These are phyloP conservation scores for Andrena praecox DNA, from an alignment of 2,888 invertebrate species.

Conservation along the genomic window DNA sequence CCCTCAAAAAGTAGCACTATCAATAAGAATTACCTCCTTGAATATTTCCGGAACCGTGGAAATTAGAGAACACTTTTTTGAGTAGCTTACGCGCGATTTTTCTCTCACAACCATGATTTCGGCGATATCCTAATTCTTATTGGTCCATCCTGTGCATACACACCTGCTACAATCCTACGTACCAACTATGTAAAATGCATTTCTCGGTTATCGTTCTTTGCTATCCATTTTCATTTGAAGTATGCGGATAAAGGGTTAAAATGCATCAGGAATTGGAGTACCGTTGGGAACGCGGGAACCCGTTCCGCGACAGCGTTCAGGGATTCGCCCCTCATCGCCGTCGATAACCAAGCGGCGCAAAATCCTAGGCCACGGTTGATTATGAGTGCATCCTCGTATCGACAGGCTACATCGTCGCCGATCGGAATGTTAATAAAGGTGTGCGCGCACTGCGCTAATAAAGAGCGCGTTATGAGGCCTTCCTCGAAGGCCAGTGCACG, in stretches of 20 bases:
- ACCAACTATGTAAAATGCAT: too few relatives aligned
- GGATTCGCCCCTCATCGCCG: constrained; percentile 12
- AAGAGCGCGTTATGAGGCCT: constrained; percentile 42
- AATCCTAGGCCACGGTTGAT: constrained; percentile 5
- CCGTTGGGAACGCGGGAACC: not conserved
- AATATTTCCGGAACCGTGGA: too few relatives aligned
- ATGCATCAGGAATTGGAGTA: constrained; percentile 2
- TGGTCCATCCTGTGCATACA: too few relatives aligned
- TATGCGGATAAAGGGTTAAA: not conserved
- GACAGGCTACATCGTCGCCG: constrained; percentile 33
- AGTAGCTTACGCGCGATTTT: too few relatives aligned
- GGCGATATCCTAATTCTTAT: too few relatives aligned
- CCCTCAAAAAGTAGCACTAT: too few relatives aligned
- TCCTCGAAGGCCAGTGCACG: constrained; percentile 27
- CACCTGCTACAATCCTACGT: too few relatives aligned
- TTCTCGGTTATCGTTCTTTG: too few relatives aligned
- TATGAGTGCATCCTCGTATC: constrained; percentile 21
- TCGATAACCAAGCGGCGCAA: constrained; percentile 12
- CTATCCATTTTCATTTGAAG: too few relatives aligned
- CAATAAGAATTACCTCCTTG: too few relatives aligned
- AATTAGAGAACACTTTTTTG: too few relatives aligned
- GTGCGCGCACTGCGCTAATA: constrained; percentile 20
- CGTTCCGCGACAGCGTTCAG: not conserved
- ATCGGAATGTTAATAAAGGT: constrained; percentile 44
- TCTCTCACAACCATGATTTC: too few relatives aligned